Percentiles rank a stretch among this genome's conserved stretches.
Conservation (phyloP, 2,888 invertebrate species). For the Timema cristinae region DNA sequence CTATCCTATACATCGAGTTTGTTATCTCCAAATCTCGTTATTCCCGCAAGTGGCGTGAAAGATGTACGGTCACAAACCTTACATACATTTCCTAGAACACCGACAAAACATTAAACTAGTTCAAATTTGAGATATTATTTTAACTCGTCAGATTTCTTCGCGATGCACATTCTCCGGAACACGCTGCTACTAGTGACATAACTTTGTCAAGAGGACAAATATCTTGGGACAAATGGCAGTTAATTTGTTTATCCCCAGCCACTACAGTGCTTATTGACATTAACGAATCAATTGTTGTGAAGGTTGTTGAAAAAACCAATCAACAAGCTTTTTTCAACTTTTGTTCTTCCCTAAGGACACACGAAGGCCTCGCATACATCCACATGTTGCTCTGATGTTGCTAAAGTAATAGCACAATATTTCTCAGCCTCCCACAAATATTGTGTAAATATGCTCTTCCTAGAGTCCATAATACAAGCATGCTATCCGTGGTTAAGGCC, state of each 20-base stretch:
- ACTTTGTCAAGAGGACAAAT: neutral
- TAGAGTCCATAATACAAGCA: fast-evolving
- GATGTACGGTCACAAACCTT: too few relatives aligned
- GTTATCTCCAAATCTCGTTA: neutral
- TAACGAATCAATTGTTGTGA: neutral
- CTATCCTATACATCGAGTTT: neutral
- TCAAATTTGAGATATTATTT: slow-evolving; percentile 7
- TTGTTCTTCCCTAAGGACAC: neutral
- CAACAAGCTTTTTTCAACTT: neutral
- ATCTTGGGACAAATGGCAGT: neutral
- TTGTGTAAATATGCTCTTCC: neutral
- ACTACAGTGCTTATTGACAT: neutral
- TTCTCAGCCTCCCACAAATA: neutral
- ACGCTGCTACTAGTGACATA: neutral
- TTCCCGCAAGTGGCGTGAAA: neutral
- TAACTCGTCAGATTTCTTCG: slow-evolving; percentile 8
- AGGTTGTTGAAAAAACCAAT: neutral
- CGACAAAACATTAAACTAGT: neutral
- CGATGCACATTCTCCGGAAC: neutral
- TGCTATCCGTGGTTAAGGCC: neutral
- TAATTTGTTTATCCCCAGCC: neutral
- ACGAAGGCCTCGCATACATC: neutral
- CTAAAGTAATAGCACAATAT: too few relatives aligned
- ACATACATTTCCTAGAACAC: slow-evolving; percentile 3
- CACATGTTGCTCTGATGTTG: neutral